Evolutionary conservation across 2,113 vertebrate genomes (phyloP), one percentile per base, ranked within the genome.

Genomic region (Micronycteris hirsuta): DNA sequence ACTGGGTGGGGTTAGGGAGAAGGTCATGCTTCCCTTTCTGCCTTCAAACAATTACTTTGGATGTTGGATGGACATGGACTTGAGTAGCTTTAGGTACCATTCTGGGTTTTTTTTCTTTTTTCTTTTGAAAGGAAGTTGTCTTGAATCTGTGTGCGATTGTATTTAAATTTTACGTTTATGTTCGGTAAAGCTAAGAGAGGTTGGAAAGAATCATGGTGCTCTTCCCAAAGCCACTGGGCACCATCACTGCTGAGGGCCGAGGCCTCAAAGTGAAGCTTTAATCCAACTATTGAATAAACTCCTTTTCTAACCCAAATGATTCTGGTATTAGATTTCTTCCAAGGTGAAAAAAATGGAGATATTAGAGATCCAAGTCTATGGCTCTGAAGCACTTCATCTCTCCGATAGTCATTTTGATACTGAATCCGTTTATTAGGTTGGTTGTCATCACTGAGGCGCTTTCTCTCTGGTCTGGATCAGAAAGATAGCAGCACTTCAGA

Each of bases 31-130:
- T 80, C 54, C 45, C 15, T 68, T 49, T 96, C 47, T 73, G 89
- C 93, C 87, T 93, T 86, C 83, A 91, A 93, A 96, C 71, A 87
- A 61, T 93, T 49, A 61, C 78, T 76, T 89, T 77, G 71, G 43
- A 65, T 91, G 19, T 84, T 73, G 24, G 68, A 67, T 81, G 45
- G 58, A 70, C 24, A 71, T 87, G 58, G 52, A 80, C 20, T 31
- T 91, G 12, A 93, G 61, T 49, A 86, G 10, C 49, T 82, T n/a
- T 56, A 70, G 49, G 58, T 70, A 63, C n/a, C 68, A 78, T 56
- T 77, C 22, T 67, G 31, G 16, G 56, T 11, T 61, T 20, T 26
- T 17, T 20, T 22, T 70, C 1, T 28, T 81, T 45, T 11, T 5
- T 81, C 36, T 14, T 5, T 87, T 43, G 11, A 38, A 28, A 71